Conservation (phyloP, 2,797 vertebrate species). For the Cossypha caffra region DNA sequence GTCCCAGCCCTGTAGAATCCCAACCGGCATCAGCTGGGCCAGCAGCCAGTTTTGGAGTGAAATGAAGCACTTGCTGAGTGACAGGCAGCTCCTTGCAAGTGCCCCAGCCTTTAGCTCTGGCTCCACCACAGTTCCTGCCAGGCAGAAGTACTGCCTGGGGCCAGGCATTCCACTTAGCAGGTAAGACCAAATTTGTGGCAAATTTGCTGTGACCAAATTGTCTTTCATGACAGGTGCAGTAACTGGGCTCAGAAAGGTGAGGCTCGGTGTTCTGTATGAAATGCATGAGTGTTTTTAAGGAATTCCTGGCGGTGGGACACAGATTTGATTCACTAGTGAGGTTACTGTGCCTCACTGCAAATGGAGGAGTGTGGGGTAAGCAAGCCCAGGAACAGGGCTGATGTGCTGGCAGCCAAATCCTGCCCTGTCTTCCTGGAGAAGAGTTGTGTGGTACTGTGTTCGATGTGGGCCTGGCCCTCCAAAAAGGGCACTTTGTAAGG, state of each 20-base stretch:
- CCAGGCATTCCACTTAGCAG: background rate
- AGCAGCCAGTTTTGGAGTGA: background rate
- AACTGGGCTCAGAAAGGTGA: background rate
- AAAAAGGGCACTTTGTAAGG: background rate
- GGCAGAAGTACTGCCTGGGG: background rate
- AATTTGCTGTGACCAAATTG: fast-evolving
- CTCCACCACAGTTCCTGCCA: background rate
- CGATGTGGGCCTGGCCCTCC: background rate
- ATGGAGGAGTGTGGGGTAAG: background rate
- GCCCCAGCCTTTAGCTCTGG: background rate
- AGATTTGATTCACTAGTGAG: fast-evolving
- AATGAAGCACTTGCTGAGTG: background rate
- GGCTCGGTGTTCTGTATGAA: background rate
- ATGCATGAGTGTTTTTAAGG: background rate
- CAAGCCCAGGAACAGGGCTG: background rate
- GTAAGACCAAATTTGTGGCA: background rate
- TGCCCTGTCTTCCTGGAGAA: background rate
- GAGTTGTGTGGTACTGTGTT: fast-evolving
- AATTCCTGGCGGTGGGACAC: background rate
- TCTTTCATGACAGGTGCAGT: background rate
- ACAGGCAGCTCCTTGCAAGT: background rate
- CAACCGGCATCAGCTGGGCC: background rate
- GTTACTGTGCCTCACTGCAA: fast-evolving
- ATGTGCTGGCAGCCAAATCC: background rate
- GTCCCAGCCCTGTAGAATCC: background rate